phyloP scores from a whole-genome alignment of 2,888 invertebrate species.

The Leptogaster cylindrica region DNA sequence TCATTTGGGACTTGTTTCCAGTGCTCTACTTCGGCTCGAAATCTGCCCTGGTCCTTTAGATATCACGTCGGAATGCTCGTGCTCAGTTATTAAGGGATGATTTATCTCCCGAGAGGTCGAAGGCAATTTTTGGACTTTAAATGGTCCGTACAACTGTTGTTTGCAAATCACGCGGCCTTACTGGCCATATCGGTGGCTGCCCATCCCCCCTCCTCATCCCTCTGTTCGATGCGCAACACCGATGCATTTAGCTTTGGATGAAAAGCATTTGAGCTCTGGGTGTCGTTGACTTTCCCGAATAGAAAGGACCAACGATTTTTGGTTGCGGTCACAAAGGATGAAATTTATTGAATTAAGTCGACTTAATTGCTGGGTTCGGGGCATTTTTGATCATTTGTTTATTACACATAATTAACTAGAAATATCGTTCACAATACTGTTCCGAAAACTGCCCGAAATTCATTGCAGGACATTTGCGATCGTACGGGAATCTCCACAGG shows the following conservation, averaged over 20 bases:
- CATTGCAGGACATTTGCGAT: no score
- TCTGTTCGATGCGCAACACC: neutral
- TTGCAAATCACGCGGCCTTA: conserved; percentile 35
- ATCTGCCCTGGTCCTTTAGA: conserved; percentile 36
- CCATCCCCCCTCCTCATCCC: neutral
- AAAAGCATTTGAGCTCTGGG: conserved; percentile 29
- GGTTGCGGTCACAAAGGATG: conserved; percentile 9
- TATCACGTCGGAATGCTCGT: conserved; percentile 21
- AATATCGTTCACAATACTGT: no score
- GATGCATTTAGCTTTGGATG: conserved; percentile 24
- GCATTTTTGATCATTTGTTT: conserved; percentile 36
- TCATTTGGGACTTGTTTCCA: conserved; percentile 24
- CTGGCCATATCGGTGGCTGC: neutral
- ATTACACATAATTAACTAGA: conserved; percentile 32
- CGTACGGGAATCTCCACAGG: no score
- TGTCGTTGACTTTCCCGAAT: conserved; percentile 27
- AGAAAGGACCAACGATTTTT: conserved; percentile 30
- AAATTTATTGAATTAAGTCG: conserved; percentile 31
- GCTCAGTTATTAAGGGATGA: conserved; percentile 46
- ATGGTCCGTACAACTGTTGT: conserved; percentile 40
- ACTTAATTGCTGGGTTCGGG: conserved; percentile 26
- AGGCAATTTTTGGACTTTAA: conserved; percentile 44
- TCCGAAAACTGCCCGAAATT: no score
- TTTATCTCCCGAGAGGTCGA: conserved; percentile 44
- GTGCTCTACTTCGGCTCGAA: conserved; percentile 1